Percentiles rank a stretch among this genome's conserved stretches.
These are phyloP conservation scores for Natator depressus DNA, from an alignment of 2,113 vertebrate species.

Conservation along the genomic window DNA sequence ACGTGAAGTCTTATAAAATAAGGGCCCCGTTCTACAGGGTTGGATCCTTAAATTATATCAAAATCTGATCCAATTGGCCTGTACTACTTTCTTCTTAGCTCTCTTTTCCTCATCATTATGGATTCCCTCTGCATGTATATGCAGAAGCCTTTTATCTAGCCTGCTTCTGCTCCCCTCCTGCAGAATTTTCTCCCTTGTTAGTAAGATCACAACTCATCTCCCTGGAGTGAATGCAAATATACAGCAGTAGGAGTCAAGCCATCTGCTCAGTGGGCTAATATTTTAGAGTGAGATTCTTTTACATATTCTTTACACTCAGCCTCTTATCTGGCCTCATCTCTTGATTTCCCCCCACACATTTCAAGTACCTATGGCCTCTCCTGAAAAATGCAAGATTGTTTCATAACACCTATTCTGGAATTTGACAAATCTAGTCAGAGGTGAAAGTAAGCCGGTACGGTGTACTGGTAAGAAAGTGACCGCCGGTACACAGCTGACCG, in stretches of 20 bases:
- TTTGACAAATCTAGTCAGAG: background rate
- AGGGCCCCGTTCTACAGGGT: background rate
- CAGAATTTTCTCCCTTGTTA: background rate
- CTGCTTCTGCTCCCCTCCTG: background rate
- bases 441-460: too few species aligned
- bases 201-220: rapidly evolving
- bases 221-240: background rate
- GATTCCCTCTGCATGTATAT: rapidly evolving
- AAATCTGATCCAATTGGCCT: background rate
- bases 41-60: background rate
- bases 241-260: background rate
- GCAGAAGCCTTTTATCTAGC: background rate
- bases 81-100: background rate
- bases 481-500: too few species aligned
- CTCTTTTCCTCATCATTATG: background rate
- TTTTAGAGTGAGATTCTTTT: background rate
- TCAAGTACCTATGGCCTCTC: background rate
- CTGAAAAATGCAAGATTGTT: background rate
- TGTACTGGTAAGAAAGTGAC: too few species aligned
- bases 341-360: background rate
- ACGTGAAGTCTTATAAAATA: background rate
- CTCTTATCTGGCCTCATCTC: background rate
- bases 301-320: rapidly evolving
- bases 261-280: background rate
- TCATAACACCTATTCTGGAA: background rate